Conservation (phyloP, 2,888 invertebrate genomes). For the Epinotia ramella region DNA sequence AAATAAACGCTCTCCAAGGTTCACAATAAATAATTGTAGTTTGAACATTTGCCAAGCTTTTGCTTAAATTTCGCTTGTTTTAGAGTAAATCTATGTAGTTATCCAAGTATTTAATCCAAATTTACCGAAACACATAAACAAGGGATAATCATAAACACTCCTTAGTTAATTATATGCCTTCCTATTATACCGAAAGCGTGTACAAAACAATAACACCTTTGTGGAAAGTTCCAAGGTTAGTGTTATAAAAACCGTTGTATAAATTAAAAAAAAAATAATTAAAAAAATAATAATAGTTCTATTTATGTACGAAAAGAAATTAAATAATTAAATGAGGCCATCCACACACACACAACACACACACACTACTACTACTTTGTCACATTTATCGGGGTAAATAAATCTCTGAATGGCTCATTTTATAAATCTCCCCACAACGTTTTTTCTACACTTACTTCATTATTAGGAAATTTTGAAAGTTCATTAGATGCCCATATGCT, state of each 20-base stretch:
- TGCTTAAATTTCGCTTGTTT: conserved; percentile 44
- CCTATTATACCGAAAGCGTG: neutral
- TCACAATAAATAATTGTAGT: conserved; percentile 52
- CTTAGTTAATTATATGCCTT: neutral
- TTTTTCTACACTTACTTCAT: too few relatives aligned
- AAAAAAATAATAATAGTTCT: too few relatives aligned
- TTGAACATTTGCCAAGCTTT: conserved; percentile 74
- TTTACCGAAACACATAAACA: neutral
- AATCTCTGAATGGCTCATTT: too few relatives aligned
- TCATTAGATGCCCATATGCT: too few relatives aligned
- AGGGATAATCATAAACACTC: neutral
- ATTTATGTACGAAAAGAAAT: neutral
- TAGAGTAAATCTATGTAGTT: conserved; percentile 18
- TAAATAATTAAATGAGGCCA: too few relatives aligned
- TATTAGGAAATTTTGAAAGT: too few relatives aligned
- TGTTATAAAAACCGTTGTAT: neutral
- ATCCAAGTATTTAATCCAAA: neutral
- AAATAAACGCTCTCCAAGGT: conserved; percentile 32
- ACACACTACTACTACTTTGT: too few relatives aligned
- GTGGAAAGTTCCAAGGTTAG: neutral
- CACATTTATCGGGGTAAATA: too few relatives aligned
- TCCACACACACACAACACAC: too few relatives aligned
- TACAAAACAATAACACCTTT: neutral
- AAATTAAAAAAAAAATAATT: neutral
- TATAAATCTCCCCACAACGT: too few relatives aligned